Conservation (phyloP, 1,140 invertebrate species). For the Wasmannia auropunctata region DNA sequence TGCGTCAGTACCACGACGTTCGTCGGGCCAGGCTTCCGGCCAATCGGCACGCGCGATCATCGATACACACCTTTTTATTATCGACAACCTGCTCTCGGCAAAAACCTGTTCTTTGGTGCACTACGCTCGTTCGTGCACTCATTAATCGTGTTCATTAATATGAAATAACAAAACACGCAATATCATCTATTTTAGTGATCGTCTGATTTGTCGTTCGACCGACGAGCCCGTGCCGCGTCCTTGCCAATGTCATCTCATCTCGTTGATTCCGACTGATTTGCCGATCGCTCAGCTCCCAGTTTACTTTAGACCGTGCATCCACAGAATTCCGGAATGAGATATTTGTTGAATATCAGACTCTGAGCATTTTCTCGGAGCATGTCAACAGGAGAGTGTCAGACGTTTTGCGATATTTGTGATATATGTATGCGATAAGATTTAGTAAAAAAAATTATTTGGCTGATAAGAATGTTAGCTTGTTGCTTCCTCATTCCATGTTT, state of each 20-base stretch:
- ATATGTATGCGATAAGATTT: background rate
- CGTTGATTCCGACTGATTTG: background rate
- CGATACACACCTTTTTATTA: constrained; percentile 42
- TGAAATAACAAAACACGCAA: background rate
- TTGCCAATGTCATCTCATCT: background rate
- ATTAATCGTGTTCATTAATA: background rate
- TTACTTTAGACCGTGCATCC: background rate
- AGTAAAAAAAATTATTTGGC: no score
- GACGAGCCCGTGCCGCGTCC: background rate
- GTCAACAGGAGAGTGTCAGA: background rate
- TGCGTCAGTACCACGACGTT: background rate
- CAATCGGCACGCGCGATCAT: constrained; percentile 54
- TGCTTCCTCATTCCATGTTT: background rate
- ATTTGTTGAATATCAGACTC: background rate
- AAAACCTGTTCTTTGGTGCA: constrained; percentile 69
- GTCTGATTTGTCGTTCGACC: background rate
- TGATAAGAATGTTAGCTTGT: background rate
- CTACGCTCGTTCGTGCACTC: background rate
- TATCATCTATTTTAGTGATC: background rate
- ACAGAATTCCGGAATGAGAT: background rate
- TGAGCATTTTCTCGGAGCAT: background rate
- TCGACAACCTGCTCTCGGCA: constrained; percentile 26
- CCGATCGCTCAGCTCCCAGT: background rate
- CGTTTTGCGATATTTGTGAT: background rate
- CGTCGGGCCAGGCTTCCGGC: background rate